Base-by-base conservation (phyloP, 1,140 invertebrate species). In the Scaptodrosophila lebanonensis region DNA sequence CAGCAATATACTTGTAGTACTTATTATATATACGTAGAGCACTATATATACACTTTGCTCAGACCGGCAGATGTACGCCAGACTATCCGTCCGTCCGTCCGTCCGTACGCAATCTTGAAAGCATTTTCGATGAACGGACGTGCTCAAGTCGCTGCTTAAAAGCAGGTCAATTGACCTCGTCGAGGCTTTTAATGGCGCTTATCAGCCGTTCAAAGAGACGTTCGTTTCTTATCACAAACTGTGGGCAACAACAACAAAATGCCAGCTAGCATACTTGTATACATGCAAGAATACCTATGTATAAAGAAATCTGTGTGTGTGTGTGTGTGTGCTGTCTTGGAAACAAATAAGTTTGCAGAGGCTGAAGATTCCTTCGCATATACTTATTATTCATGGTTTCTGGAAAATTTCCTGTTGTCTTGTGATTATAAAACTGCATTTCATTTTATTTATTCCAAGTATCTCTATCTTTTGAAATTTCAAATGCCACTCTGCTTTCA, bases 131-230 rank as follows among this genome's bases (percentile, higher is more conserved):
- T 49, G 51, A 50, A 45, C 52, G 52, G 32, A 50, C 45, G 52
- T 29, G 18, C 59, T 49, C 60, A 59, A 58, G 54, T 29, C 20
- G 35, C 25, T 54, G 40, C 54, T 64, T 64, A 64, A 64, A 64
- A 58, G 53, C 53, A 47, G 60, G 60, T 64, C 60, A 64, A 64
- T 59, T 42, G 60, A 64, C 60, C 60, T 64, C 60, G 60, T 57
- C 47, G 53, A 52, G 45, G 30, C 49, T 52, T 52, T 64, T 63
- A 64, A 64, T 52, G 60, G 60, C 39, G 42, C 60, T 64, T 64
- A 64, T 64, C 60, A 64, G 60, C 43, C 20, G 45, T 51, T 58
- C 60, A 63, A 43, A 63, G 60, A 64, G 52, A 64, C 60, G 52
- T 51, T 58, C 54, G 60, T 45, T 42, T 50, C 53, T 63, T 62